Evolutionary conservation across 2,113 vertebrate species (phyloP).

Genomic region (Ailuropoda melanoleuca): DNA sequence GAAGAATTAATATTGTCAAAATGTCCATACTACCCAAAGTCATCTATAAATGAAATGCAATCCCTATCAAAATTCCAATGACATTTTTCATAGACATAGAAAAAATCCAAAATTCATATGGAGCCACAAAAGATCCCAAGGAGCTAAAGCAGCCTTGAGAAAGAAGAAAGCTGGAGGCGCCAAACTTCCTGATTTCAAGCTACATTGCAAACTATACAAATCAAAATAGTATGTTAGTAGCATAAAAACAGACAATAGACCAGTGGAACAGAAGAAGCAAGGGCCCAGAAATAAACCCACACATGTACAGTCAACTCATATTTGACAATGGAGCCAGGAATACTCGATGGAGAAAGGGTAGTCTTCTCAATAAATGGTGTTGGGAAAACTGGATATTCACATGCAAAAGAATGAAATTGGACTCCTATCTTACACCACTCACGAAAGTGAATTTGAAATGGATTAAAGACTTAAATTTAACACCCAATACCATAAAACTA

Average conservation of each 20-base stretch:
- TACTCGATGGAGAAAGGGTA: too few relatives aligned
- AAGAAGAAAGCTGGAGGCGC: neutral
- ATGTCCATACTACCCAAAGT: neutral
- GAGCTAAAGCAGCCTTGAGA: neutral
- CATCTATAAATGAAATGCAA: neutral
- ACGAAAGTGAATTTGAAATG: neutral
- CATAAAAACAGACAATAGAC: neutral
- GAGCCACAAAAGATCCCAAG: neutral
- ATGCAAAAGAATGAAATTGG: neutral
- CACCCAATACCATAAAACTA: neutral
- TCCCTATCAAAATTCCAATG: neutral
- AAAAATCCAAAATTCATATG: neutral
- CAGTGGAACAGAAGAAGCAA: neutral
- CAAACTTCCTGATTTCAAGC: neutral
- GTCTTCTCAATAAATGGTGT: neutral
- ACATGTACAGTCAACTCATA: fast-evolving
- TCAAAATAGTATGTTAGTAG: neutral
- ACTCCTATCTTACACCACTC: neutral
- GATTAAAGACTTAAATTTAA: neutral
- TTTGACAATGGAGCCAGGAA: neutral
- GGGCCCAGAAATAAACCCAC: neutral
- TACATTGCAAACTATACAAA: fast-evolving
- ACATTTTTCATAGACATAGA: neutral
- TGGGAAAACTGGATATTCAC: neutral
- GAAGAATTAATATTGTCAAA: neutral